phyloP scores from a whole-genome alignment of 2,797 vertebrate genomes.

The Falco columbarius region DNA sequence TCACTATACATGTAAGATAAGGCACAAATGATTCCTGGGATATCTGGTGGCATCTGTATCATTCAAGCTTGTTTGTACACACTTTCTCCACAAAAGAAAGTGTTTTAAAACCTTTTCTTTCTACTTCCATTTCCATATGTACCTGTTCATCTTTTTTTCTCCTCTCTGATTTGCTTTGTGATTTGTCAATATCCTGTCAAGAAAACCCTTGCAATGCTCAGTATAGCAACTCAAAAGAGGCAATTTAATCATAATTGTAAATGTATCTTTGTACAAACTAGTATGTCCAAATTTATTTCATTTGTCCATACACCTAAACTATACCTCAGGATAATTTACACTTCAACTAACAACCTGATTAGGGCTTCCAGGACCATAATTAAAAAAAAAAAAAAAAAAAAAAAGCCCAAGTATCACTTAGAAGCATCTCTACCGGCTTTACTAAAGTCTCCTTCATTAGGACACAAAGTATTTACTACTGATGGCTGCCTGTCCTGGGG shows the following conservation, averaged over 20 bases:
- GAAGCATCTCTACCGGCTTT: not conserved
- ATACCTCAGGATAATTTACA: not conserved
- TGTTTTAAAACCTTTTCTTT: not conserved
- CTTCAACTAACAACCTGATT: not conserved
- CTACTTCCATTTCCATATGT: not conserved
- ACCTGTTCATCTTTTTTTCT: not conserved
- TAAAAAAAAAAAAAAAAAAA: not conserved
- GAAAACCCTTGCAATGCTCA: not conserved
- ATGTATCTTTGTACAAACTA: not conserved
- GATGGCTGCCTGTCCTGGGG: not conserved
- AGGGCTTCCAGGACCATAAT: not conserved
- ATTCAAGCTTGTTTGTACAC: not conserved
- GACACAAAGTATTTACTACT: not conserved
- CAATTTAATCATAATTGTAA: not conserved
- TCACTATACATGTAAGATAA: not conserved
- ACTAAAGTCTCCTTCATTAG: not conserved
- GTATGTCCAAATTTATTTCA: not conserved
- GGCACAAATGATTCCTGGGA: not conserved
- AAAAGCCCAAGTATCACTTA: not conserved
- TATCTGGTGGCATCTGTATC: not conserved
- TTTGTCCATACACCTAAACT: not conserved
- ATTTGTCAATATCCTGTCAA: not conserved
- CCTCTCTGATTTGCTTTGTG: not conserved
- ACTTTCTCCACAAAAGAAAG: not conserved
- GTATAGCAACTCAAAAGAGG: not conserved